Percentiles rank a stretch among this genome's conserved stretches.
Evolutionary conservation across 2,113 vertebrate genomes (phyloP).

Genomic region (Nematolebias whitei): DNA sequence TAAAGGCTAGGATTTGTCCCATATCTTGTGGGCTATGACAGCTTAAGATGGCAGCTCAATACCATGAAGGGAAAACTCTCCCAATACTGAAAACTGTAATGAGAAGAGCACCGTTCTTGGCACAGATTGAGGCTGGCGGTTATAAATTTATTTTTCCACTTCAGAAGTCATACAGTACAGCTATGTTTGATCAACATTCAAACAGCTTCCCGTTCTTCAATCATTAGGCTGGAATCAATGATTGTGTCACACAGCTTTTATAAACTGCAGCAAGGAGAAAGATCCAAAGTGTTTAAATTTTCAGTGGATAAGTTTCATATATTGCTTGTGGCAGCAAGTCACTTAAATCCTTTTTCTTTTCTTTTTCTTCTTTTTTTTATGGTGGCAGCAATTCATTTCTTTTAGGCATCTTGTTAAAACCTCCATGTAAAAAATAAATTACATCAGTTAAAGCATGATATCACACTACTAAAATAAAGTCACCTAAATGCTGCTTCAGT

Average conservation of each 20-base stretch:
- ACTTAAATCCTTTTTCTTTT: constrained; percentile 51
- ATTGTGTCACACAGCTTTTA: constrained; percentile 59
- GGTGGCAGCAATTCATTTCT: constrained; percentile 31
- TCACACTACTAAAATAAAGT: constrained; percentile 22
- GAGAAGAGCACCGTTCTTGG: constrained; percentile 60
- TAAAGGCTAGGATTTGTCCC: constrained; percentile 74
- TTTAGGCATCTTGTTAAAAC: constrained; percentile 49
- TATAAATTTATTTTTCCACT: constrained; percentile 61
- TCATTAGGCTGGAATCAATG: constrained; percentile 60
- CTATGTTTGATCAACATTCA: constrained; percentile 74
- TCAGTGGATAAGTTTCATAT: constrained; percentile 47
- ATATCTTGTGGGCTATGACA: constrained; percentile 74
- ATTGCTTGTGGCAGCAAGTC: constrained; percentile 44
- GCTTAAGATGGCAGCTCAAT: constrained; percentile 75
- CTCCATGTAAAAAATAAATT: constrained; percentile 34
- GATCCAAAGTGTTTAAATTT: constrained; percentile 53
- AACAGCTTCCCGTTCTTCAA: constrained; percentile 57
- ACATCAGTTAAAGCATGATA: constrained; percentile 41
- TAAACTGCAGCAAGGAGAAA: constrained; percentile 25
- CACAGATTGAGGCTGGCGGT: constrained; percentile 50
- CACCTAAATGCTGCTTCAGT: constrained; percentile 42
- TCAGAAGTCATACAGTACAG: constrained; percentile 42
- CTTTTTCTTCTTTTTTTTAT: too few relatives aligned
- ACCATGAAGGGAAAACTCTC: constrained; percentile 51
- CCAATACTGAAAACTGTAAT: constrained; percentile 67